These are phyloP conservation scores for Chloromyia formosa DNA, from an alignment of 2,888 invertebrate species.

Conservation along the genomic window DNA sequence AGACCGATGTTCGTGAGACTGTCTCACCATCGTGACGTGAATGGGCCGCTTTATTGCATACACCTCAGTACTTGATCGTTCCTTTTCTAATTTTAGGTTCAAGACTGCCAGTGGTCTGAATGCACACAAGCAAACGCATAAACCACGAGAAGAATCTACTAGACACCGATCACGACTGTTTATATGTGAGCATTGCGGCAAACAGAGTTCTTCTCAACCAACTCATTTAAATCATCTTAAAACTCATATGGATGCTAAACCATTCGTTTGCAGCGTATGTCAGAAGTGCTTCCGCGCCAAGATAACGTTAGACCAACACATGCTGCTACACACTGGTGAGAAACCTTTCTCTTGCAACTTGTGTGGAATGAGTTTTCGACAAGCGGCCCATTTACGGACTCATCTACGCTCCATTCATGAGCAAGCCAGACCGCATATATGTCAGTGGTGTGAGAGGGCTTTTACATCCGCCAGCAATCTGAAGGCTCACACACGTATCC, in stretches of 20 bases:
- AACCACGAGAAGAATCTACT: too few species aligned
- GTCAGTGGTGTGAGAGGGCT: too few species aligned
- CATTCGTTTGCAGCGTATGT: background rate
- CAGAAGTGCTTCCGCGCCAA: background rate
- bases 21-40: too few species aligned
- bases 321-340: background rate
- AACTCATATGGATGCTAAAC: background rate
- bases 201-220: background rate
- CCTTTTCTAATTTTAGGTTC: too few species aligned
- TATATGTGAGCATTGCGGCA: background rate
- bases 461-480: too few species aligned
- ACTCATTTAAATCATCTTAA: background rate
- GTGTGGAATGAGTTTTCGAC: background rate
- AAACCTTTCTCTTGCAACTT: background rate
- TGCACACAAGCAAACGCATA: too few species aligned
- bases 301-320: background rate
- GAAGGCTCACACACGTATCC: too few species aligned
- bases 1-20: too few species aligned
- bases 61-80: too few species aligned
- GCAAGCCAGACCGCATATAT: too few species aligned
- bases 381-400: background rate
- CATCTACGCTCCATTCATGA: background rate
- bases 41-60: too few species aligned
- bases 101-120: too few species aligned
- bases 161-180: constrained; percentile 44